These are phyloP conservation scores for Temnothorax curvispinosus DNA, from an alignment of 1,140 invertebrate species.

Conservation along the genomic window DNA sequence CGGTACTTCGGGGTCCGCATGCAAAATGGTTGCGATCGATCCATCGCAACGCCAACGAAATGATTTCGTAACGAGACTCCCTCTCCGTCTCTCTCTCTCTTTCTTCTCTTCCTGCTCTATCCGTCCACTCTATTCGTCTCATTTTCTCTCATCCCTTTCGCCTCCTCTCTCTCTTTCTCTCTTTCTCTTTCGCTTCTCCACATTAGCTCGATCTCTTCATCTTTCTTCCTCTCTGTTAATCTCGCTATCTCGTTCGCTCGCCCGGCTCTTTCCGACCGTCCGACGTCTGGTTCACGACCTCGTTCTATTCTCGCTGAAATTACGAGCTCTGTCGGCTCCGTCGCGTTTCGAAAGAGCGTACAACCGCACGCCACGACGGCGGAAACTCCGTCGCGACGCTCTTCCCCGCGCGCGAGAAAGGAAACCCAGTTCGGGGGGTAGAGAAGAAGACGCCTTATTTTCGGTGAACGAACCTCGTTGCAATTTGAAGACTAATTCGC, in stretches of 20 bases:
- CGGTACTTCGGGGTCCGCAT: slow-evolving; percentile 63
- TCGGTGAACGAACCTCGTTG: neutral
- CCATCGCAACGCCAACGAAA: slow-evolving; percentile 69
- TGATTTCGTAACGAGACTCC: slow-evolving; percentile 71
- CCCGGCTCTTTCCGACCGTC: slow-evolving; percentile 47
- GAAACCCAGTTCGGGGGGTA: neutral
- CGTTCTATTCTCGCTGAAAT: slow-evolving; percentile 75
- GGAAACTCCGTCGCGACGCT: slow-evolving; percentile 49
- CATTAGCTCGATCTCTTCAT: slow-evolving; percentile 19
- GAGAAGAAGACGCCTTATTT: slow-evolving; percentile 28
- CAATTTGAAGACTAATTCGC: neutral
- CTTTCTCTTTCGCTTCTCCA: neutral
- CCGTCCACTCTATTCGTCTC: slow-evolving; percentile 43
- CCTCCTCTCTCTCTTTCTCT: slow-evolving; percentile 22
- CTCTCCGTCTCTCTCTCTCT: slow-evolving; percentile 13
- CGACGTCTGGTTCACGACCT: slow-evolving; percentile 74
- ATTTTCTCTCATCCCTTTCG: slow-evolving; percentile 4
- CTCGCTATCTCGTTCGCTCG: slow-evolving; percentile 35
- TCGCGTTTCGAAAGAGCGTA: slow-evolving; percentile 51
- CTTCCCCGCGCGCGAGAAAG: slow-evolving; percentile 2
- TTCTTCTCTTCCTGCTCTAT: slow-evolving; percentile 8
- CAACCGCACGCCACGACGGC: slow-evolving; percentile 43
- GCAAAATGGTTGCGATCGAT: slow-evolving; percentile 74
- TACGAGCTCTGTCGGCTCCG: slow-evolving; percentile 68
- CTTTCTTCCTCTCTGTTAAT: slow-evolving; percentile 8